Evolutionary conservation across 2,113 vertebrate species (phyloP).

Genomic region (Sinosuthora webbiana): DNA sequence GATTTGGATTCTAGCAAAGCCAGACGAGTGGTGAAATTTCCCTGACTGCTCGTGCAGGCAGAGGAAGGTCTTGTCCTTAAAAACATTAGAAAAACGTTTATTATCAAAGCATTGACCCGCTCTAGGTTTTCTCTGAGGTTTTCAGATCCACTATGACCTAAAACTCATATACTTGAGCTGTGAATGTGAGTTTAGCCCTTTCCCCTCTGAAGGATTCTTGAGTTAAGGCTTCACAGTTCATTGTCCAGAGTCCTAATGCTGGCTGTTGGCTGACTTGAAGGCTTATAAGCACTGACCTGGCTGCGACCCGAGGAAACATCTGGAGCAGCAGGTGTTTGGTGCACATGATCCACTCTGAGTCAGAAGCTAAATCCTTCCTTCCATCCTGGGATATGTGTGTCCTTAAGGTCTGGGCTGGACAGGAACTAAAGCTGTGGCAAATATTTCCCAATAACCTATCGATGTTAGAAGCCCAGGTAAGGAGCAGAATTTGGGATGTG

Average conservation of each 20-base stretch:
- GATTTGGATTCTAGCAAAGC: not conserved
- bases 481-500: not conserved
- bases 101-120: not conserved
- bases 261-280: not conserved
- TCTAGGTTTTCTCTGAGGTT: not conserved
- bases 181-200: not conserved
- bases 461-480: not conserved
- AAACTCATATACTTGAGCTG: not conserved
- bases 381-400: not conserved
- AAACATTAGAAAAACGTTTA: not conserved
- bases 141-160: not conserved
- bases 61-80: not conserved
- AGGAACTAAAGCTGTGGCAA: accelerated
- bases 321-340: not conserved
- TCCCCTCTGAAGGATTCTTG: not conserved
- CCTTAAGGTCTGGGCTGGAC: not conserved
- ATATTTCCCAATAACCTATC: accelerated
- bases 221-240: not conserved
- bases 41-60: accelerated
- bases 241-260: not conserved
- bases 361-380: not conserved
- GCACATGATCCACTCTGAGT: not conserved
- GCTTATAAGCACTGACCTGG: not conserved
- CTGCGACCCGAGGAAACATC: not conserved
- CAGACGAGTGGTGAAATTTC: not conserved